A percentile compares a stretch with the other conserved stretches of the same genome.
Evolutionary conservation across 2,888 invertebrate species (phyloP).

Genomic region (Drosophila atripex): DNA sequence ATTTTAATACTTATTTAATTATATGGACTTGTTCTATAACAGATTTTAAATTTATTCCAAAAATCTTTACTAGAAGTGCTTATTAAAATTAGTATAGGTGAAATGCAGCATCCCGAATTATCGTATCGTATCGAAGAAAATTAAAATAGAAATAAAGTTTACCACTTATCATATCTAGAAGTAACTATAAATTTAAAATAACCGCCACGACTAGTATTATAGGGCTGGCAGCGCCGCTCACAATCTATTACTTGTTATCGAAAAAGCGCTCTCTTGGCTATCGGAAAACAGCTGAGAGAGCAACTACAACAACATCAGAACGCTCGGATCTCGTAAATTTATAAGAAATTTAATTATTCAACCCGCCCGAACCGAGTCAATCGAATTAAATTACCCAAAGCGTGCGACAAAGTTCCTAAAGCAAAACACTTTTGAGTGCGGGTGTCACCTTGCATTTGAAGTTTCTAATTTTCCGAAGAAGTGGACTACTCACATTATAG

Average conservation of each 20-base stretch:
- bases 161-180: too few relatives aligned
- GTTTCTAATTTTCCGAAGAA: conserved; percentile 11
- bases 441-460: conserved; percentile 17
- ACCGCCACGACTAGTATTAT: too few relatives aligned
- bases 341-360: conserved; percentile 40
- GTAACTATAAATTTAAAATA: too few relatives aligned
- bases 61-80: too few relatives aligned
- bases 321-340: conserved; percentile 35
- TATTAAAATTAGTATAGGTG: too few relatives aligned
- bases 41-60: too few relatives aligned
- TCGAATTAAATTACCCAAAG: conserved; percentile 37
- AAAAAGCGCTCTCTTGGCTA: conserved; percentile 8
- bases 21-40: too few relatives aligned
- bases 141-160: too few relatives aligned
- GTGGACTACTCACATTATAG: neutral
- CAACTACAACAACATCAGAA: conserved; percentile 38
- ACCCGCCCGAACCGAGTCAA: conserved; percentile 12
- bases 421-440: conserved; percentile 8
- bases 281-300: conserved; percentile 14
- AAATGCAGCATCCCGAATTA: too few relatives aligned
- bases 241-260: neutral
- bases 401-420: conserved; percentile 14
- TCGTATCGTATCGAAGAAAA: too few relatives aligned
- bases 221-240: neutral
- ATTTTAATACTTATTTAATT: too few relatives aligned